A percentile compares a stretch with the other conserved stretches of the same genome.
phyloP scores from a whole-genome alignment of 1,140 invertebrate genomes.

The Hetaerina americana region DNA sequence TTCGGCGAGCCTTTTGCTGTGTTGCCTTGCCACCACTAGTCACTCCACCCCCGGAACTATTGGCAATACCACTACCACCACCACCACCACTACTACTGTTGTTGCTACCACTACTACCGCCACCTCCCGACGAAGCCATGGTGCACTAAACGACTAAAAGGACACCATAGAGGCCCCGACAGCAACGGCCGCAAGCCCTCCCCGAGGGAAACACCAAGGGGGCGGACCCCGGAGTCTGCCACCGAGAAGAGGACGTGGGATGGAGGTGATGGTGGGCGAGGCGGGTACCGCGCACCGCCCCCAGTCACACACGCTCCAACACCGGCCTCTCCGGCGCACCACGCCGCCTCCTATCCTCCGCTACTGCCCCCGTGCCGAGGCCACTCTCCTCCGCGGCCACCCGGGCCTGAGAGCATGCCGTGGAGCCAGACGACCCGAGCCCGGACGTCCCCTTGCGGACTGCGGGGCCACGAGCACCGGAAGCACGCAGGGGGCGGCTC shows the following conservation, averaged over 20 bases:
- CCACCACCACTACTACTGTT: too few species aligned
- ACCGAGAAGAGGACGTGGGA: too few species aligned
- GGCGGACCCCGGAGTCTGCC: not conserved
- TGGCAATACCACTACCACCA: too few species aligned
- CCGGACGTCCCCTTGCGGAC: not conserved
- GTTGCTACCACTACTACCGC: too few species aligned
- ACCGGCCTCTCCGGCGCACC: constrained; percentile 5
- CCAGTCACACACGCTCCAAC: constrained; percentile 8
- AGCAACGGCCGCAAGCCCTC: not conserved
- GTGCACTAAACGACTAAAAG: not conserved
- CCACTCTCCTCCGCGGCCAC: not conserved
- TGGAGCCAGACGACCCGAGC: not conserved
- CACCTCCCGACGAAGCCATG: not conserved
- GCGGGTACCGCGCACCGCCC: not conserved
- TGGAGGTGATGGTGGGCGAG: not conserved
- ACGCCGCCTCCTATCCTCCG: not conserved
- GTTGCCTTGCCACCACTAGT: constrained; percentile 32
- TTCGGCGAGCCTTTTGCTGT: constrained; percentile 54
- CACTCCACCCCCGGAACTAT: constrained; percentile 24
- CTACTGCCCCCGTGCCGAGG: not conserved
- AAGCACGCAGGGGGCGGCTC: not conserved
- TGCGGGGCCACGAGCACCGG: not conserved
- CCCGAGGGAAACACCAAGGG: not conserved
- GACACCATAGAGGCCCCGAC: not conserved
- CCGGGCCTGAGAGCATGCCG: not conserved